A percentile compares a stretch with the other conserved stretches of the same genome.
phyloP scores from a whole-genome alignment of 2,113 vertebrate genomes.

The Rattus norvegicus region DNA sequence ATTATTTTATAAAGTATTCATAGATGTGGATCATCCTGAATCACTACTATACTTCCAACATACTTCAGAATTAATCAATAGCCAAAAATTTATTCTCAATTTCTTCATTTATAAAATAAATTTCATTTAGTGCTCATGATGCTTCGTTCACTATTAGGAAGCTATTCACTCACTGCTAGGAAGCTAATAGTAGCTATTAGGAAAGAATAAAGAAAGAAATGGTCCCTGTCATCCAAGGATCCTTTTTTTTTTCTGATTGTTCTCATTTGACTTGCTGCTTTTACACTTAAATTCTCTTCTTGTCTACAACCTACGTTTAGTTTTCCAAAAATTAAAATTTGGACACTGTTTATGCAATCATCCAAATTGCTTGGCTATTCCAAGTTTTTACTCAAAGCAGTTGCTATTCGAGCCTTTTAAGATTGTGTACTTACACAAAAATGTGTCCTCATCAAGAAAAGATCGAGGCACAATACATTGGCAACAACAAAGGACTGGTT shows the following conservation, averaged over 20 bases:
- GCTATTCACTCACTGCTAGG: too few species aligned
- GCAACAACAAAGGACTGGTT: constrained; percentile 7
- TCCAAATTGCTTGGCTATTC: constrained; percentile 43
- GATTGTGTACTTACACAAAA: constrained; percentile 42
- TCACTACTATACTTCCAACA: background rate
- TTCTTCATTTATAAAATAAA: background rate
- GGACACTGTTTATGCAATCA: constrained; percentile 64
- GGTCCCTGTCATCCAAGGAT: background rate
- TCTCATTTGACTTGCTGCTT: constrained; percentile 50
- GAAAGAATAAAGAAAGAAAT: background rate
- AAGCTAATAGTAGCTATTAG: background rate
- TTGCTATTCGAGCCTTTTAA: constrained; percentile 65
- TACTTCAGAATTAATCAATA: constrained; percentile 19
- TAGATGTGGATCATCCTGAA: background rate
- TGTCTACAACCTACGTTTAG: constrained; percentile 64
- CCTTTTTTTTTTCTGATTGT: background rate
- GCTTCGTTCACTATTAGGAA: background rate
- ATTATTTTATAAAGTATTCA: constrained; percentile 30
- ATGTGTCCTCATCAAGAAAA: constrained; percentile 42
- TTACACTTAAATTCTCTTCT: constrained; percentile 50
- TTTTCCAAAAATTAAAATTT: constrained; percentile 62
- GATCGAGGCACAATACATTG: constrained; percentile 36
- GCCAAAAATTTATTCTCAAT: constrained; percentile 38
- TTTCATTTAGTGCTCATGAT: background rate
- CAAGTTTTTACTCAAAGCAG: constrained; percentile 68